Evolutionary conservation across 2,113 vertebrate species (phyloP).

Genomic region (Sminthopsis crassicaudata): DNA sequence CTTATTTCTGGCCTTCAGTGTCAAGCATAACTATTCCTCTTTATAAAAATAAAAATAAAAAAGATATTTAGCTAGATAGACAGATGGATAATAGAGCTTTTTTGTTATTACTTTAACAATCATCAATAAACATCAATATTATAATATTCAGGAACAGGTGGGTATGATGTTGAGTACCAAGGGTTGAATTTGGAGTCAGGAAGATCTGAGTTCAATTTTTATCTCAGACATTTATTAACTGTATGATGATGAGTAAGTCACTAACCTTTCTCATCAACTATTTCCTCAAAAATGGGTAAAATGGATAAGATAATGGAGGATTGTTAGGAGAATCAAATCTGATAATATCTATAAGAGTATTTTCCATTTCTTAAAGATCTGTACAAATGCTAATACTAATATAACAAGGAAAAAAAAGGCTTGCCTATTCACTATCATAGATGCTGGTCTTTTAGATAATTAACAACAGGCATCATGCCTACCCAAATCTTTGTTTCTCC

Average conservation of each 20-base stretch:
- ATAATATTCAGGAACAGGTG: neutral
- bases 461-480: neutral
- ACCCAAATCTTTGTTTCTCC: neutral
- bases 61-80: neutral
- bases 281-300: neutral
- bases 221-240: neutral
- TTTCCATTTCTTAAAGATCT: neutral
- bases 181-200: neutral
- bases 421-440: neutral
- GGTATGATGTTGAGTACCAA: neutral
- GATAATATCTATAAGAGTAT: neutral
- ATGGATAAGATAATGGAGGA: neutral
- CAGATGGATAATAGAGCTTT: neutral
- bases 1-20: neutral
- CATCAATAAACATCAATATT: neutral
- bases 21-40: neutral
- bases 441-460: neutral
- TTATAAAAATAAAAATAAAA: neutral
- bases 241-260: neutral
- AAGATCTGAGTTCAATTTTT: neutral
- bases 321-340: neutral
- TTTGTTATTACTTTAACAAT: neutral
- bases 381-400: neutral
- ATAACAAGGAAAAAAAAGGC: neutral
- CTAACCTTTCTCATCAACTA: neutral